These are phyloP conservation scores for Drosophila paranaensis DNA, from an alignment of 2,888 invertebrate genomes.

Conservation along the genomic window DNA sequence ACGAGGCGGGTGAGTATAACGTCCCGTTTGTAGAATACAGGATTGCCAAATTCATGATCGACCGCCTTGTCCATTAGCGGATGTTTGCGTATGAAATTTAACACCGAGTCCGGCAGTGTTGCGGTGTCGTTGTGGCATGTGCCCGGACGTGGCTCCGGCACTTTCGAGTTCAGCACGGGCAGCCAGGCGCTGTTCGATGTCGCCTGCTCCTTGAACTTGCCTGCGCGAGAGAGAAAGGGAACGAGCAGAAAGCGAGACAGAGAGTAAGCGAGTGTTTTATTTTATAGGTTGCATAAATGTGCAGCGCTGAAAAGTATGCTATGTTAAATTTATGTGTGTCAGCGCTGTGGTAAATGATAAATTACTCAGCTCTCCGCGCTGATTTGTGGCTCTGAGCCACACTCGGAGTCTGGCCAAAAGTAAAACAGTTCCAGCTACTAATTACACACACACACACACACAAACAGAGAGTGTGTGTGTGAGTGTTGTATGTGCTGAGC, in stretches of 20 bases:
- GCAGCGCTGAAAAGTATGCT: slow-evolving; percentile 63
- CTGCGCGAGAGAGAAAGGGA: slow-evolving; percentile 53
- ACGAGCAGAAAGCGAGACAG: background rate
- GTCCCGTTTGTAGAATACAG: slow-evolving; percentile 96
- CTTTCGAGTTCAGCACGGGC: slow-evolving; percentile 95
- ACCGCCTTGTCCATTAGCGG: slow-evolving; percentile 99
- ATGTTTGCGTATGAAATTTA: slow-evolving; percentile 98
- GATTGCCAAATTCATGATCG: slow-evolving; percentile 95
- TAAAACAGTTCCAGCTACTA: slow-evolving; percentile 46
- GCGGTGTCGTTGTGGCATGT: slow-evolving; percentile 97
- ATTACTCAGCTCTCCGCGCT: slow-evolving; percentile 49
- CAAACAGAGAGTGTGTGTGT: background rate
- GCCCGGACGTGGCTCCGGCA: slow-evolving; percentile 97
- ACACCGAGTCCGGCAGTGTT: slow-evolving; percentile 94
- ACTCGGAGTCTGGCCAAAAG: slow-evolving; percentile 14
- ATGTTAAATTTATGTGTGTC: slow-evolving; percentile 75
- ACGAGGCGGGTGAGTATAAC: slow-evolving; percentile 95
- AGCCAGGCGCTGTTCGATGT: slow-evolving; percentile 97
- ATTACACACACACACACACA: slow-evolving; percentile 48
- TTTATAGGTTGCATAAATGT: slow-evolving; percentile 49
- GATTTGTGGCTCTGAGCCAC: slow-evolving; percentile 64
- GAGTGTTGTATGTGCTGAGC: slow-evolving; percentile 1
- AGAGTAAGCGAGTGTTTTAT: slow-evolving; percentile 6
- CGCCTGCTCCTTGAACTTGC: slow-evolving; percentile 96
- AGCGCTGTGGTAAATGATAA: slow-evolving; percentile 59